Conservation (phyloP, 1,140 invertebrate genomes). For the Aphis craccivora region DNA sequence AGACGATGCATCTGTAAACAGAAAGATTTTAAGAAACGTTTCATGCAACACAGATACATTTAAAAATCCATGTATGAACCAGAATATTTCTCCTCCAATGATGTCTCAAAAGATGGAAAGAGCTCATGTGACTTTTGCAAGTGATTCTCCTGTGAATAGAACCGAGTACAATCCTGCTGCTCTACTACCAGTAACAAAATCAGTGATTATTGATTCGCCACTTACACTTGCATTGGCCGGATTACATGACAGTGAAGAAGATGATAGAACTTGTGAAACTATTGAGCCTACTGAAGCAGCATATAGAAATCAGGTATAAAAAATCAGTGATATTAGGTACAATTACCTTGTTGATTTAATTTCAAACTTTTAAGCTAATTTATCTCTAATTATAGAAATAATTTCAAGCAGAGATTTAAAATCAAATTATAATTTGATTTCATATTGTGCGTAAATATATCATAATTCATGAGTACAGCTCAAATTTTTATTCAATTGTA, state of each 20-base stretch:
- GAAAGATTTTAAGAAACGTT: neutral
- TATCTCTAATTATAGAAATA: neutral
- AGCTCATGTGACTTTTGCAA: conserved; percentile 38
- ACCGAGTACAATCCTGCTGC: neutral
- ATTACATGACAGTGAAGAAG: neutral
- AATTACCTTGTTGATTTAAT: neutral
- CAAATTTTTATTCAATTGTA: neutral
- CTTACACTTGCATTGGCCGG: conserved; percentile 37
- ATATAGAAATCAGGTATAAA: conserved; percentile 30
- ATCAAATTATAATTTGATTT: neutral
- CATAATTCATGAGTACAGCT: neutral
- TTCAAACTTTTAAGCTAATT: neutral
- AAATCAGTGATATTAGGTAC: neutral
- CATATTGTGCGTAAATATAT: neutral
- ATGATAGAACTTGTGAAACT: neutral
- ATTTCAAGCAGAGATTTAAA: neutral
- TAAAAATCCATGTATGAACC: conserved; percentile 25
- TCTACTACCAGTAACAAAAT: neutral
- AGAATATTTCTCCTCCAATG: neutral
- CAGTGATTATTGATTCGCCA: conserved; percentile 48
- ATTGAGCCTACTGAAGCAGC: conserved; percentile 25
- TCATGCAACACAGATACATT: neutral
- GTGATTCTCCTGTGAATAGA: neutral
- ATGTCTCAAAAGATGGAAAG: neutral
- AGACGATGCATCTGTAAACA: neutral